phyloP scores from a whole-genome alignment of 2,888 invertebrate genomes.

The Mythimna impura region DNA sequence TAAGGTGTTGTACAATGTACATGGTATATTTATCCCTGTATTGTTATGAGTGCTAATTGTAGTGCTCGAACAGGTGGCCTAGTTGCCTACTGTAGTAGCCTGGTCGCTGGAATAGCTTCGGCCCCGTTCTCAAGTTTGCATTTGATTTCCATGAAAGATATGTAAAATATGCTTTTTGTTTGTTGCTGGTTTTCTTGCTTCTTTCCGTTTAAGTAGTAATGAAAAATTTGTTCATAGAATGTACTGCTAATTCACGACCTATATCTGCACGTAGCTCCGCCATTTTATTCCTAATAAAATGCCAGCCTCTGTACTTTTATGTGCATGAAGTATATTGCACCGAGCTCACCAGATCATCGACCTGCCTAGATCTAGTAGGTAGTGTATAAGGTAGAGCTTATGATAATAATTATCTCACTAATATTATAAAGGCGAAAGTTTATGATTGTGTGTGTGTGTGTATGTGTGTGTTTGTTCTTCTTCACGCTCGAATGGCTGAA shows the following conservation, averaged over 20 bases:
- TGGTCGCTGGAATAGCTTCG: conserved; percentile 17
- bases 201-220: not conserved
- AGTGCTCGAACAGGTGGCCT: conserved; percentile 14
- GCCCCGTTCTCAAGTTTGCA: conserved; percentile 18
- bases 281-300: not conserved
- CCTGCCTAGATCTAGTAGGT: too few relatives aligned
- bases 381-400: too few relatives aligned
- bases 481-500: too few relatives aligned
- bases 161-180: not conserved
- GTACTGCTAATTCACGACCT: not conserved
- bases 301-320: too few relatives aligned
- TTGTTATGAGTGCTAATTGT: conserved; percentile 39
- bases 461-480: too few relatives aligned
- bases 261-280: not conserved
- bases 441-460: too few relatives aligned
- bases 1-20: conserved; percentile 1
- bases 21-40: conserved; percentile 9
- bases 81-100: not conserved
- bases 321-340: too few relatives aligned
- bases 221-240: not conserved
- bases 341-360: too few relatives aligned
- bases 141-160: not conserved
- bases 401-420: too few relatives aligned
- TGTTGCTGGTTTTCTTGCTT: not conserved
- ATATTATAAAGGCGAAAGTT: too few relatives aligned